These are phyloP conservation scores for Metacarcinus magister DNA, from an alignment of 2,888 invertebrate genomes.

Conservation along the genomic window DNA sequence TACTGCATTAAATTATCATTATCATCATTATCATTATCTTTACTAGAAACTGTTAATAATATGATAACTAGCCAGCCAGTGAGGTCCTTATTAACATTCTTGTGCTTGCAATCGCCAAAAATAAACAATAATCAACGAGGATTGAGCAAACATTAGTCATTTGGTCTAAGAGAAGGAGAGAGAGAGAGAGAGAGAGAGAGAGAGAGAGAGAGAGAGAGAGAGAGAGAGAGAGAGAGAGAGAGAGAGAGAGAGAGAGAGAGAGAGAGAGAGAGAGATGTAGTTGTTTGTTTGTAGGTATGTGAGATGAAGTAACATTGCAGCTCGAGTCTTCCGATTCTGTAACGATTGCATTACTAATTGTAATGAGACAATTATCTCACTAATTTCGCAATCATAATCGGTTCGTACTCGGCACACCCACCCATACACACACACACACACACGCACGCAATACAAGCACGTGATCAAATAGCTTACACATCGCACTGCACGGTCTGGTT, in stretches of 20 bases:
- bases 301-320: neutral
- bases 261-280: neutral
- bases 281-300: neutral
- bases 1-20: too few species aligned
- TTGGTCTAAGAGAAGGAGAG: neutral
- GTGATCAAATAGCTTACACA: neutral
- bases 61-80: neutral
- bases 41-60: too few species aligned
- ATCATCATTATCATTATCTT: too few species aligned
- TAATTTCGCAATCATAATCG: conserved; percentile 4
- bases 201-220: conserved; percentile 6
- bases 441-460: neutral
- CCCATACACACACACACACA: conserved; percentile 5
- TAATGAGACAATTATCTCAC: conserved; percentile 26
- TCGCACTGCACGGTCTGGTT: neutral
- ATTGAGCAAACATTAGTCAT: neutral
- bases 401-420: neutral
- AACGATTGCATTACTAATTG: neutral
- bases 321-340: neutral
- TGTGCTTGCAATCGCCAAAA: neutral
- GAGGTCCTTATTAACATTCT: neutral
- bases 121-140: neutral
- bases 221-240: conserved; percentile 53
- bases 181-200: neutral
- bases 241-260: conserved; percentile 10